These are phyloP conservation scores for Phenacoccus solenopsis DNA, from an alignment of 1,140 invertebrate species.

Conservation along the genomic window DNA sequence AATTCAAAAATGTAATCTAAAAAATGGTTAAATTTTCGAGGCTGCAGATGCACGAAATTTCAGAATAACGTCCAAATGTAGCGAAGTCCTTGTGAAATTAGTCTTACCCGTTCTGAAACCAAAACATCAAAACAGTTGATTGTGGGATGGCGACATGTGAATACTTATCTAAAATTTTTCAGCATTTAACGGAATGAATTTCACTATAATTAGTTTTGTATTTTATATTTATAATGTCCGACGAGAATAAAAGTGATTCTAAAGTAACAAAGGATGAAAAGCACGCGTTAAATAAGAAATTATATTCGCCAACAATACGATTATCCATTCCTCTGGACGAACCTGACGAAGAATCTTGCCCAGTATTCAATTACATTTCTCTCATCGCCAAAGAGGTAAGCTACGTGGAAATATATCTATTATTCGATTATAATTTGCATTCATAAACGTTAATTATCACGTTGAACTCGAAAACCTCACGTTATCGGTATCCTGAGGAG, in stretches of 20 bases:
- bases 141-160: neutral
- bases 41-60: no score
- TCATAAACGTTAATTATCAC: neutral
- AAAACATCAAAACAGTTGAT: constrained; percentile 2
- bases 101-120: neutral
- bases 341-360: constrained; percentile 20
- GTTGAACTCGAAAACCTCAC: neutral
- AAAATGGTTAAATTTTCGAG: no score
- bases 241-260: constrained; percentile 20
- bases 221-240: neutral
- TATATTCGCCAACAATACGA: constrained; percentile 15
- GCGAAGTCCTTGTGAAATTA: neutral
- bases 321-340: constrained; percentile 16
- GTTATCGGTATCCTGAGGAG: neutral
- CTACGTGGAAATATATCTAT: neutral
- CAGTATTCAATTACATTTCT: constrained; percentile 21
- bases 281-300: neutral
- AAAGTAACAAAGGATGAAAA: constrained; percentile 15
- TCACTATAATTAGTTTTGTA: neutral
- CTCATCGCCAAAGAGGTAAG: constrained; percentile 21
- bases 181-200: neutral
- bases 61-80: neutral
- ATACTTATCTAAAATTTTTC: neutral
- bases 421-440: neutral
- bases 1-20: no score